Conservation (phyloP, 2,113 vertebrate genomes). For the Cyprinodon brontotheroides region DNA sequence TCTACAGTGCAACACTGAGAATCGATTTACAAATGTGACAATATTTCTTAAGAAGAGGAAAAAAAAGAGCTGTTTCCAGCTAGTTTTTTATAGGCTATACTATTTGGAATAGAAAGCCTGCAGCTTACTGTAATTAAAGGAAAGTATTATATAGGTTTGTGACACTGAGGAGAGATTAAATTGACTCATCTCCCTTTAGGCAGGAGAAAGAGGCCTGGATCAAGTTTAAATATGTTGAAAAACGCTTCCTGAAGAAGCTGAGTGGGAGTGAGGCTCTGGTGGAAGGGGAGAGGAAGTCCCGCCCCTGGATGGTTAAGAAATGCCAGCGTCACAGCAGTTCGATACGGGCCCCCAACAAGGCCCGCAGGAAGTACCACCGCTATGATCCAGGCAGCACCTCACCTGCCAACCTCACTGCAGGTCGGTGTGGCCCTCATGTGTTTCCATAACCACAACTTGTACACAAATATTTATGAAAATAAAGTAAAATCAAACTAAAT, state of each 20-base stretch:
- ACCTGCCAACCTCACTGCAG: constrained; percentile 84
- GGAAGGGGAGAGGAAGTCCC: constrained; percentile 79
- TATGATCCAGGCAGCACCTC: constrained; percentile 81
- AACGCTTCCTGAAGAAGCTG: constrained; percentile 85
- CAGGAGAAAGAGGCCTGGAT: constrained; percentile 96
- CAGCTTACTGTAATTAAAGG: no score
- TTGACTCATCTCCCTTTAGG: constrained; percentile 69
- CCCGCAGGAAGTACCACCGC: constrained; percentile 83
- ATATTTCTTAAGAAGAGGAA: no score
- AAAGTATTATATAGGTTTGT: background rate
- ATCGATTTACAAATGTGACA: background rate
- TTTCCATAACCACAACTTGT: background rate
- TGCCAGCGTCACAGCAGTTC: constrained; percentile 86
- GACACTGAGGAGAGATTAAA: background rate
- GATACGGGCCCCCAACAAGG: constrained; percentile 70
- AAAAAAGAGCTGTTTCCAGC: no score
- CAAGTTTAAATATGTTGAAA: constrained; percentile 96
- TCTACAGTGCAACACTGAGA: background rate
- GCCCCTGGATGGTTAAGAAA: constrained; percentile 86
- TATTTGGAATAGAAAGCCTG: no score
- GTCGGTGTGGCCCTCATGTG: constrained; percentile 60
- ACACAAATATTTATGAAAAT: background rate
- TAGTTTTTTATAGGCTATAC: no score
- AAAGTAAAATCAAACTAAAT: background rate
- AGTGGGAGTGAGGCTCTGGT: constrained; percentile 75